Evolutionary conservation across 2,113 vertebrate species (phyloP).

Genomic region (Melanostigma gelatinosum): DNA sequence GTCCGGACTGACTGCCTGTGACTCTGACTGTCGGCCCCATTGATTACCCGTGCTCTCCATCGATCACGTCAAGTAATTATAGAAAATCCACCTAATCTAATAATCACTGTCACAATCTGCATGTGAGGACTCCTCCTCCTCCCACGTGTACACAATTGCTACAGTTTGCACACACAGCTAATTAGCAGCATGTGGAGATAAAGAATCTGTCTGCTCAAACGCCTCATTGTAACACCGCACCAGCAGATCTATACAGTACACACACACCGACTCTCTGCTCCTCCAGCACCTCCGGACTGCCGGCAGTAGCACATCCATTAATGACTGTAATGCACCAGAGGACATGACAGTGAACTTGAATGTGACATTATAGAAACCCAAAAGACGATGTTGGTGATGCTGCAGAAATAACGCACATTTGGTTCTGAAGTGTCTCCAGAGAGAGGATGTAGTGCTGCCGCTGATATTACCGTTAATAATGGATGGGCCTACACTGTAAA

Average conservation of each 20-base stretch:
- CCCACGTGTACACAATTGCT: slow-evolving; percentile 32
- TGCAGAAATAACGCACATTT: slow-evolving; percentile 56
- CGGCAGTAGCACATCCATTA: slow-evolving; percentile 45
- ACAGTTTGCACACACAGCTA: slow-evolving; percentile 44
- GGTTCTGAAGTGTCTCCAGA: slow-evolving; percentile 54
- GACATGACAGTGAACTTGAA: slow-evolving; percentile 61
- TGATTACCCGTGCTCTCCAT: slow-evolving; percentile 66
- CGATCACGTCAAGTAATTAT: slow-evolving; percentile 71
- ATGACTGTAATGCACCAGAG: slow-evolving; percentile 54
- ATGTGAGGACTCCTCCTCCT: slow-evolving; percentile 33
- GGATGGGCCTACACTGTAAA: slow-evolving; percentile 70
- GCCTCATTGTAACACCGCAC: slow-evolving; percentile 36
- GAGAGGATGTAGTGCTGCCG: slow-evolving; percentile 34
- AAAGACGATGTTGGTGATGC: slow-evolving; percentile 19
- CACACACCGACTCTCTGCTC: slow-evolving; percentile 11
- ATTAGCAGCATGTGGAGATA: slow-evolving; percentile 59
- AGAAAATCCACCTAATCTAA: slow-evolving; percentile 67
- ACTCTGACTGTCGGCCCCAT: slow-evolving; percentile 61
- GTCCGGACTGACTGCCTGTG: slow-evolving; percentile 14
- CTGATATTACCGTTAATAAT: slow-evolving; percentile 70
- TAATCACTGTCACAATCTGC: slow-evolving; percentile 61
- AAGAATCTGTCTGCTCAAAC: slow-evolving; percentile 28
- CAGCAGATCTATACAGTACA: slow-evolving; percentile 6
- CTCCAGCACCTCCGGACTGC: slow-evolving; percentile 31
- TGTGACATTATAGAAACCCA: slow-evolving; percentile 14